Evolutionary conservation across 2,888 invertebrate species (phyloP).

Genomic region (Eristalinus sepulchralis): DNA sequence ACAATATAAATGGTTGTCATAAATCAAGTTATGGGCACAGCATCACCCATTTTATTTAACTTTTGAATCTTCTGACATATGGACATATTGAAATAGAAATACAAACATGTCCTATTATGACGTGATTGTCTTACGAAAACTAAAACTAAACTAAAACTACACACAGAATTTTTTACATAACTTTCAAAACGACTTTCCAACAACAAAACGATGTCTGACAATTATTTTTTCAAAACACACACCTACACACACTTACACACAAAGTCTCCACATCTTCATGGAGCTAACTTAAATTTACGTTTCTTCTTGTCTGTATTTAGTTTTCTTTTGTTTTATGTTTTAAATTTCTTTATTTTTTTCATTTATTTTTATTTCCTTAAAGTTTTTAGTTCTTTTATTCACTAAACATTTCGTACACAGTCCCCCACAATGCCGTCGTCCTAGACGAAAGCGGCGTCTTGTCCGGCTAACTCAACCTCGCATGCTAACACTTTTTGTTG

Average conservation of each 20-base stretch:
- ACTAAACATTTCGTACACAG: slow-evolving; percentile 79
- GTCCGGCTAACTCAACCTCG: slow-evolving; percentile 63
- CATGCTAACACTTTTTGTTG: slow-evolving; percentile 61
- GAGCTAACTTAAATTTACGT: not conserved
- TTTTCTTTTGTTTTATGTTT: slow-evolving; percentile 70
- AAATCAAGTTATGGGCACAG: too few species aligned
- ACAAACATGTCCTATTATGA: too few species aligned
- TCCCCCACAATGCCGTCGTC: slow-evolving; percentile 70
- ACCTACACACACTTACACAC: not conserved
- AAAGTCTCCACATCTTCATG: not conserved
- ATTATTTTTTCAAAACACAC: not conserved
- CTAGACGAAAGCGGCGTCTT: slow-evolving; percentile 60
- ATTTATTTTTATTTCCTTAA: slow-evolving; percentile 38
- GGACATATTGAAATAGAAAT: too few species aligned
- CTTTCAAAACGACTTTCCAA: too few species aligned
- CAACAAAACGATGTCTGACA: too few species aligned
- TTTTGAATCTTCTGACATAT: too few species aligned
- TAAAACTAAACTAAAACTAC: too few species aligned
- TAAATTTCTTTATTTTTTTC: slow-evolving; percentile 42
- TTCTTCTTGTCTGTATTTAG: slow-evolving; percentile 42
- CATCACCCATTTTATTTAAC: too few species aligned
- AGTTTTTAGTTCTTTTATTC: slow-evolving; percentile 72
- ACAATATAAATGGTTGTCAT: too few species aligned
- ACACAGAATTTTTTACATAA: too few species aligned
- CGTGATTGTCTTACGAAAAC: too few species aligned